Conservation (phyloP, 2,888 invertebrate genomes). For the Sphaerophoria rueppellii region DNA sequence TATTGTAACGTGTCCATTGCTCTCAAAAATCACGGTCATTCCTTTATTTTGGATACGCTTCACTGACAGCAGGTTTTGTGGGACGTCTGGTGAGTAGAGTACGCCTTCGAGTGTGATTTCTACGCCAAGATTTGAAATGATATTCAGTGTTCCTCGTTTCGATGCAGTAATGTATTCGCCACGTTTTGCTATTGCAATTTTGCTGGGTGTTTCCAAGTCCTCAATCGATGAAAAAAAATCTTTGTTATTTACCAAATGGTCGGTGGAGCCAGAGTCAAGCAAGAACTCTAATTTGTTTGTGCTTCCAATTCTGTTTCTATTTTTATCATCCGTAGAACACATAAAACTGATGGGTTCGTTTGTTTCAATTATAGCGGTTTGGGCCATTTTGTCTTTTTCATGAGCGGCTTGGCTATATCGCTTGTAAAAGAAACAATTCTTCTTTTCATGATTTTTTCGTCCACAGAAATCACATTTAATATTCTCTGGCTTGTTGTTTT, state of each 20-base stretch:
- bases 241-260: neutral
- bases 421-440: too few species aligned
- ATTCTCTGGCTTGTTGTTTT: neutral
- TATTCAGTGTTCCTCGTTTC: slow-evolving; percentile 65
- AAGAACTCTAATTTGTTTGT: neutral
- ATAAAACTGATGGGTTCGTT: neutral
- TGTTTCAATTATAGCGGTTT: too few species aligned
- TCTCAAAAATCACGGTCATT: slow-evolving; percentile 5
- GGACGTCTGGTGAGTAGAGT: slow-evolving; percentile 3
- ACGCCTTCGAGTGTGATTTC: slow-evolving; percentile 6
- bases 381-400: too few species aligned
- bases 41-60: slow-evolving; percentile 5
- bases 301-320: neutral
- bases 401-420: too few species aligned
- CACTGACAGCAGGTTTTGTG: slow-evolving; percentile 3
- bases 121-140: slow-evolving; percentile 59
- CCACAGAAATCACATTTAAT: neutral
- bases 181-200: slow-evolving; percentile 72
- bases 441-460: too few species aligned
- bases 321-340: slow-evolving; percentile 20
- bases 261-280: neutral
- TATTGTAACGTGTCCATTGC: neutral
- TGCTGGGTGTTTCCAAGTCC: too few species aligned
- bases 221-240: too few species aligned
- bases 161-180: slow-evolving; percentile 10